These are phyloP conservation scores for Heliangelus exortis DNA, from an alignment of 2,797 vertebrate genomes.

Conservation along the genomic window DNA sequence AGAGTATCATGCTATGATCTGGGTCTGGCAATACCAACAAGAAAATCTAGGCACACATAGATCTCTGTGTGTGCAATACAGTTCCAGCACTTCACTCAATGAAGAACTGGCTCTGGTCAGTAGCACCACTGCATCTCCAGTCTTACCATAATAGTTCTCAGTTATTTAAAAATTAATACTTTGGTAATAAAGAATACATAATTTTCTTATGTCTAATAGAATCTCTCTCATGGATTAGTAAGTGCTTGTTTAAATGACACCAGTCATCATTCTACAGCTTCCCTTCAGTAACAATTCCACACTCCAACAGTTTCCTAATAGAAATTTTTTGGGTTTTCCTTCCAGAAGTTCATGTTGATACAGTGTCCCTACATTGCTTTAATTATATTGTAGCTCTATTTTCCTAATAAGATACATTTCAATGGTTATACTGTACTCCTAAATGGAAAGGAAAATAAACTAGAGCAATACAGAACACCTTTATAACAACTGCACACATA, in stretches of 20 bases:
- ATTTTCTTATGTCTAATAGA: not conserved
- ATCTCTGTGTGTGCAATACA: not conserved
- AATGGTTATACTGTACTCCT: not conserved
- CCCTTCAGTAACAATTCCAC: not conserved
- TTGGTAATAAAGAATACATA: not conserved
- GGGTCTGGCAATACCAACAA: not conserved
- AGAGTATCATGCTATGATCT: not conserved
- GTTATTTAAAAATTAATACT: not conserved
- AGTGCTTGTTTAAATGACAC: not conserved
- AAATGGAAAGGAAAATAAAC: conserved; percentile 27
- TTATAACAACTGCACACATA: not conserved
- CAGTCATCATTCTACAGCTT: not conserved
- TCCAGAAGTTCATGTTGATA: not conserved
- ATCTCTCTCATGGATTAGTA: not conserved
- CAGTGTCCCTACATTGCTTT: not conserved
- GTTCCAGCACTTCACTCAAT: not conserved
- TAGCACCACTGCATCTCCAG: not conserved
- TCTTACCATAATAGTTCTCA: not conserved
- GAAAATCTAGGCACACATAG: not conserved
- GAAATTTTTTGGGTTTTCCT: not conserved
- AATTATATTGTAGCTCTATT: not conserved
- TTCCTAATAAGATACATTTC: not conserved
- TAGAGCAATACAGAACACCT: not conserved
- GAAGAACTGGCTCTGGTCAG: not conserved
- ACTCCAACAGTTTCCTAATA: not conserved